Base-by-base conservation (phyloP, 2,113 vertebrate genomes). In the Narcine bancroftii region DNA sequence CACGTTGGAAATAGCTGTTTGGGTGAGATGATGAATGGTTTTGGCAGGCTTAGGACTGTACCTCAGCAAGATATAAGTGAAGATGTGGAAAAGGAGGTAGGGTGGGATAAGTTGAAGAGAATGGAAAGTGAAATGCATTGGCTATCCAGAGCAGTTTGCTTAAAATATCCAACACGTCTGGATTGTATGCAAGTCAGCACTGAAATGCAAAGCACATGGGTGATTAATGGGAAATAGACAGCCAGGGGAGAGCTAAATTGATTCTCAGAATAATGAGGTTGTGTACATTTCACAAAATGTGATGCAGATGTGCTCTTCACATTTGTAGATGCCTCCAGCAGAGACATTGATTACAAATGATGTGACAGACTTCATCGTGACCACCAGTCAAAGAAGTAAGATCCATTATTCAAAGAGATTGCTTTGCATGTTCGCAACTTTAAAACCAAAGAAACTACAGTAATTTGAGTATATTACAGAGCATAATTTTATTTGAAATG, bases 321-420 rank as follows among this genome's bases (percentile, higher is more conserved):
- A 50, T 50, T 11, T 81, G 7, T 50, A n/a, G 6, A 15, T n/a
- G 2, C 29, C 79, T 56, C 1, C 26, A 85, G 13, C 60, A 19
- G 81, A 60, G 33, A 85, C 50, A 60, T 85, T 85, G 81, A 53
- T 85, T 36, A n/a, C 81, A 85, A 60, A 85, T 53, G 33, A 85
- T 60, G 7, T 36, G 33, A 36, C 53, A 56, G 33, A 60, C 53
- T 6, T 36, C 50, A 36, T 83, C 79, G 33, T 33, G 79, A 83
- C 47, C 13, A 53, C 11, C 0, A 33, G 45, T 53, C 17, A 10
- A 85, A 60, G 13, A 26, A 85, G 81, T 81, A 85, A n/a, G 33
- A 17, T 19, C 53, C 53, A 60, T n/a, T 6, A 10, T 85, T 85
- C 50, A 85, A 85, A 53, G 45, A 85, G 53, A 21, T 60, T 36